Evolutionary conservation across 2,113 vertebrate genomes (phyloP), one percentile per base, ranked within the genome.

Genomic region (Macaca mulatta): DNA sequence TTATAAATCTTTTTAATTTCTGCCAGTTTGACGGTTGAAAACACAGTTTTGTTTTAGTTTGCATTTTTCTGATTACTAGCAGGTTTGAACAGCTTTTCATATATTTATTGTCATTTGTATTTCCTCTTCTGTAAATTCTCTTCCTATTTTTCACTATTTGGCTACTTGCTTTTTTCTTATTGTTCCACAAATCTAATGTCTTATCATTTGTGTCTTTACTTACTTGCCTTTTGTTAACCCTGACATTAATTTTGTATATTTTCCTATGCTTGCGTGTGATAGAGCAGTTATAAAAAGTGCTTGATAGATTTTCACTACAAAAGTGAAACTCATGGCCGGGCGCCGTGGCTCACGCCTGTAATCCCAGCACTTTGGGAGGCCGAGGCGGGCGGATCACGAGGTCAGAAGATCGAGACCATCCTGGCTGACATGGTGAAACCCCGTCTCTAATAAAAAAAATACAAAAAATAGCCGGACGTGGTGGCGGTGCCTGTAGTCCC

Each of bases 1-100:
- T 78, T 81, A 82, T n/a, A 94, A 94, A 87, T 91, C 52, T 92
- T 94, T 43, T 43, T 25, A 88, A 92, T 91, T 95, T 97, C 48
- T 96, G 27, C 43, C 50, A 67, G 27, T 89, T 77, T 2, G 22
- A 50, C 57, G n/a, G 10, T 83, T 89, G n/a, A 79, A 75, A 89
- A 86, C 43, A 97, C 4, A 91, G 87, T 96, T 69, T 80, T 89
- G 22, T 72, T 93, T 89, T 59, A 74, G 12, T 27, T 96, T 80
- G n/a, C 18, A 86, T 64, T 95, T 97, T 84, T 75, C 90, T 81
- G 32, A 91, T 90, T 77, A 84, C 25, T 94, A 80, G 55, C 61
- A 38, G 80, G 38, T 30, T 12, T 90, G 61, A 59, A 64, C 14
- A 88, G 35, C 14, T 74, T 93, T 93, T 70, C 61, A 64, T 81